Evolutionary conservation across 2,888 invertebrate species (phyloP), one percentile per base, ranked within the genome.

Genomic region (Spodoptera littoralis): DNA sequence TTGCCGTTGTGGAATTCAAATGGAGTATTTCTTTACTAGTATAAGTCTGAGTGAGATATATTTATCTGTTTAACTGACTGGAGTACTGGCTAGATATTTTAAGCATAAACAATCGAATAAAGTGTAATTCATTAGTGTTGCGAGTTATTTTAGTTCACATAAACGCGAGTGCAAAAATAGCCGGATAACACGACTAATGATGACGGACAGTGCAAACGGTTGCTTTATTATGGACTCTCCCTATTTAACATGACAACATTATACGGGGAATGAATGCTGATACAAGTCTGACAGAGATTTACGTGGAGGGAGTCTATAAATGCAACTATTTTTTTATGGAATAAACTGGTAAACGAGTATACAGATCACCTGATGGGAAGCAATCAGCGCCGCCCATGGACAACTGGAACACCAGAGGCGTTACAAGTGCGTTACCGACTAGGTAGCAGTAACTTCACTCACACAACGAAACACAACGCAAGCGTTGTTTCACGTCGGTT

Each of bases 141-240:
- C 55, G 54, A 64, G 66, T 64, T 77, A 79, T 75, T 78, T 77
- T 72, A n/a, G 56, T 53, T 27, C 50, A 59, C 43, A 24, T 66
- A 70, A 69, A 78, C 59, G 71, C 65, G 69, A 66, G 72, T 69
- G 74, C 80, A 76, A 83, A 84, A 84, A 88, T 85, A 84, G 65
- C 58, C 43, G 51, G 67, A 71, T 79, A 70, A 71, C 51, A 81
- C 72, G 64, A 74, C 80, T 91, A 90, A 91, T 88, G 87, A 85
- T 88, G 89, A 90, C 79, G 77, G 86, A 88, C 89, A 77, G 70
- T 75, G 79, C 82, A 86, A 86, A 88, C 88, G 80, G 83, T 75
- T 81, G 79, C 76, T 80, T 79, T 81, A 82, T 83, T 83, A 74
- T 76, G 73, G 69, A 60, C 61, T 68, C 70, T 59, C 74, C 71